Evolutionary conservation across 2,888 invertebrate genomes (phyloP).

Genomic region (Augochlorella aurata): DNA sequence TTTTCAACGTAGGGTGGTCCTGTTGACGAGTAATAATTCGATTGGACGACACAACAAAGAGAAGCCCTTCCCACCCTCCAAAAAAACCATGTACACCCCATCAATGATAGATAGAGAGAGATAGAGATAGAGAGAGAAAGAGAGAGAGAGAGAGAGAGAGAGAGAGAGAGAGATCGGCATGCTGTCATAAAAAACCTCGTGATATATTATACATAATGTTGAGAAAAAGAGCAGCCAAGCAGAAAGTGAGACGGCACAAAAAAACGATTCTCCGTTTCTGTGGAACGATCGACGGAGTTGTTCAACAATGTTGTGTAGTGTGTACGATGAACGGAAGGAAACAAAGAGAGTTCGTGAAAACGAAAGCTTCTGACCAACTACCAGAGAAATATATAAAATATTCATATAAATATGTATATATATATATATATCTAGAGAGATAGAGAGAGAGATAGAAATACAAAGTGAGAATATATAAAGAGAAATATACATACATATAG

Average conservation of each 20-base stretch:
- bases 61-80: slow-evolving; percentile 3
- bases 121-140: neutral
- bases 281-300: slow-evolving; percentile 11
- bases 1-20: slow-evolving; percentile 14
- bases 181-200: slow-evolving; percentile 31
- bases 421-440: slow-evolving; percentile 38
- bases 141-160: neutral
- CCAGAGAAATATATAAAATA: slow-evolving; percentile 46
- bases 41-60: slow-evolving; percentile 23
- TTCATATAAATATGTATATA: slow-evolving; percentile 48
- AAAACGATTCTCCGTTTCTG: slow-evolving; percentile 24
- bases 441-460: slow-evolving; percentile 36
- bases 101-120: slow-evolving; percentile 17
- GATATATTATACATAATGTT: slow-evolving; percentile 22
- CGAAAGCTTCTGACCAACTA: slow-evolving; percentile 45
- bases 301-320: slow-evolving; percentile 1
- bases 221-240: slow-evolving; percentile 48
- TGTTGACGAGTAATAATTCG: slow-evolving; percentile 16
- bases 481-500: slow-evolving; percentile 25
- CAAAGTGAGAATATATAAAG: slow-evolving; percentile 11
- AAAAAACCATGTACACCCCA: slow-evolving; percentile 13
- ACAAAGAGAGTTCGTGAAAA: slow-evolving; percentile 20
- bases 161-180: slow-evolving; percentile 25
- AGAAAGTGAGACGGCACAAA: slow-evolving; percentile 29
- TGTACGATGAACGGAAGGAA: slow-evolving; percentile 4